Conservation (phyloP, 2,888 invertebrate genomes). For the Globia sparganii region DNA sequence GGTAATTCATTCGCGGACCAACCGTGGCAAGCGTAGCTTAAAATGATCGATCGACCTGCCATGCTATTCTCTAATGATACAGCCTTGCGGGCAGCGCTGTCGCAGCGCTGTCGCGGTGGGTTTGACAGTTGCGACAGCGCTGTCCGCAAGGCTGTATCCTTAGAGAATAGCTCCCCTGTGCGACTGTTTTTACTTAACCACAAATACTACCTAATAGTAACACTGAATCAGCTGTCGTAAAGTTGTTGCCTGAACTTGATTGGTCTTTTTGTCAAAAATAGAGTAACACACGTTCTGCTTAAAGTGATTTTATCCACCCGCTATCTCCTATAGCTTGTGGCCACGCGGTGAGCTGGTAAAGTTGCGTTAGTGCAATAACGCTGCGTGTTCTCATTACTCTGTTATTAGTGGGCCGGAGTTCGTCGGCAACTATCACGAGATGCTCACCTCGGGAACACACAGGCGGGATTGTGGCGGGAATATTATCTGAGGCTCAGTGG, state of each 20-base stretch:
- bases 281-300: background rate
- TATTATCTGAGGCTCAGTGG: background rate
- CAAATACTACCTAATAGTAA: background rate
- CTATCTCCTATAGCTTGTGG: conserved; percentile 24
- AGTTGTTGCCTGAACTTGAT: background rate
- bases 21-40: background rate
- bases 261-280: background rate
- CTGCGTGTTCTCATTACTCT: conserved; percentile 53
- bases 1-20: background rate
- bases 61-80: no score
- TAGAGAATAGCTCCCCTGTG: no score
- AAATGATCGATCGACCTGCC: background rate
- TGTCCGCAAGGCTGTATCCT: no score
- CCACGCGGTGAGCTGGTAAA: conserved; percentile 25
- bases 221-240: background rate
- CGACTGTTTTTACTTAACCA: background rate
- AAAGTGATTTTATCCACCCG: conserved; percentile 2
- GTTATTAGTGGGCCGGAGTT: conserved; percentile 52
- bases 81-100: no score
- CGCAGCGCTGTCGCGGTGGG: no score
- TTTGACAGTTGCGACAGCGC: no score
- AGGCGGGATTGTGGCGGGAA: conserved; percentile 11
- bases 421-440: conserved; percentile 10
- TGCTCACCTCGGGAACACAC: conserved; percentile 5
- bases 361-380: conserved; percentile 53